phyloP scores from a whole-genome alignment of 2,113 vertebrate genomes.

The Nanger granti region DNA sequence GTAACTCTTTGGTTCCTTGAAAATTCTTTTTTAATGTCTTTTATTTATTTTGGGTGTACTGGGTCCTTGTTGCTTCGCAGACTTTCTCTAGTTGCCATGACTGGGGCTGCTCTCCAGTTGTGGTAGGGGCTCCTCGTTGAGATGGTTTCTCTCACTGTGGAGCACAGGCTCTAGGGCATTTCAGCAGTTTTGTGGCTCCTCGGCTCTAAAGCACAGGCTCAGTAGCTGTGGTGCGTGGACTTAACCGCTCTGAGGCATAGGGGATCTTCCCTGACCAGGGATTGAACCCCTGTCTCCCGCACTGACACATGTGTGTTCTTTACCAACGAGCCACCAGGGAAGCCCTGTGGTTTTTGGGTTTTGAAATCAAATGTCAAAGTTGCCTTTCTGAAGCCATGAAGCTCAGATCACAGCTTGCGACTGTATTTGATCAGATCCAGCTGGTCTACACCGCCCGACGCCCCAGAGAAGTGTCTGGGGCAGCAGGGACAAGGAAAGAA shows the following conservation, averaged over 20 bases:
- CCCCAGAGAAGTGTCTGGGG: background rate
- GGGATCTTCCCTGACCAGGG: background rate
- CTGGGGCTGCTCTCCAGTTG: background rate
- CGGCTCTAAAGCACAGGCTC: background rate
- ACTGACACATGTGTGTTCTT: background rate
- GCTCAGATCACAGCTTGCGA: background rate
- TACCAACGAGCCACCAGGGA: background rate
- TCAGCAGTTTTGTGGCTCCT: background rate
- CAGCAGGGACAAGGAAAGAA: fast-evolving
- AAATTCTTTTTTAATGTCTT: background rate
- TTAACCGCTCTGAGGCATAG: background rate
- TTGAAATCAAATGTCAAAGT: background rate
- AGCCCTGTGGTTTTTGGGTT: background rate
- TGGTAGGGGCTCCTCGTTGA: background rate
- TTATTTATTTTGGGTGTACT: background rate
- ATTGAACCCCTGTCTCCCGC: background rate
- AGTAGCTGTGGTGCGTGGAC: fast-evolving
- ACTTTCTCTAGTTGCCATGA: background rate
- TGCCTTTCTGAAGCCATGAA: background rate
- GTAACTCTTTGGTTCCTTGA: background rate
- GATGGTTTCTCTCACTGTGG: background rate
- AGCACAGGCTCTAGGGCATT: background rate
- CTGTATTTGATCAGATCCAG: background rate
- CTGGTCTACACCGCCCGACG: fast-evolving
- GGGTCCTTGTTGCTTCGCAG: background rate